Base-by-base conservation (phyloP, 2,888 invertebrate species). In the Elegia similella region DNA sequence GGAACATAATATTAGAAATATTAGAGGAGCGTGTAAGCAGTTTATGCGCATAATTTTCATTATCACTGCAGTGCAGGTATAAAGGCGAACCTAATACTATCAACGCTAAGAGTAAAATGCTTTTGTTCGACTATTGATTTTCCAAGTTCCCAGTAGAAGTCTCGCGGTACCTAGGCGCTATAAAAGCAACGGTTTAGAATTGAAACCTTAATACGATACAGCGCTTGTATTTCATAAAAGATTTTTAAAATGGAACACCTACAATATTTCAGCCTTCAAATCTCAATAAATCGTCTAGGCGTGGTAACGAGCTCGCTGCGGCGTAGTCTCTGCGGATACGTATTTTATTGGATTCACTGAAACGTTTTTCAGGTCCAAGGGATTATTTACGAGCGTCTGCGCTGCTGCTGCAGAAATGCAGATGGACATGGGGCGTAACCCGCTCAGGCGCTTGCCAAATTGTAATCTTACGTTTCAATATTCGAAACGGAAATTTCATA, bases 291-390 rank as follows among this genome's bases (percentile, higher is more conserved):
- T 90, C 90, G 87, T 84, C 86, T 88, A 86, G 90, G 89, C 88
- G 86, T 87, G 86, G 90, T 89, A 89, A 89, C 90, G 89, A 88
- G 88, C 88, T 84, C 89, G 76, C 83, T 88, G 88, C 88, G 88
- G 88, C 88, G 86, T 81, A 86, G 82, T 87, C 89, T 88, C 88
- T 88, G 87, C 88, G 90, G 90, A 90, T 91, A 88, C 89, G 89
- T 90, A 89, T 89, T 91, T 90, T 91, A 91, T 91, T 90, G 89
- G 90, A 91, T 89, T 88, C 86, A 88, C 82, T 87, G 88, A 88
- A 90, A 91, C 90, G 89, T 88, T 91, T 90, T 90, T 89, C 90
- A 88, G 87, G 86, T 86, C 88, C 85, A 79, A 82, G 84, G 87
- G 89, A 90, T 91, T 88, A 90, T 90, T 91, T 89, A 90, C 86